These are phyloP conservation scores for Iphiclides podalirius DNA, from an alignment of 2,888 invertebrate species.

Conservation along the genomic window DNA sequence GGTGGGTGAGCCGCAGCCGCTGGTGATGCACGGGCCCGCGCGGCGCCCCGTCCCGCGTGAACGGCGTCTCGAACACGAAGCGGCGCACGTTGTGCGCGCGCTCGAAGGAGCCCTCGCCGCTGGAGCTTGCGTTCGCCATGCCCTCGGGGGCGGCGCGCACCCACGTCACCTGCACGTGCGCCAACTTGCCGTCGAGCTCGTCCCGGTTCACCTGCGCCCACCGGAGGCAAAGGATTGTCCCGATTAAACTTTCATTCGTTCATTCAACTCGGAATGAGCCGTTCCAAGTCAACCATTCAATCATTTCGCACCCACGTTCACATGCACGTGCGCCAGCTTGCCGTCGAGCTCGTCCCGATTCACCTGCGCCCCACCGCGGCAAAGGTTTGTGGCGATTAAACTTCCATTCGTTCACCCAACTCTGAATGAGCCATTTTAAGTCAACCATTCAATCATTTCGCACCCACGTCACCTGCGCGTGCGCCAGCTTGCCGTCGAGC, in stretches of 20 bases:
- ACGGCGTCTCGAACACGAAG: slow-evolving; percentile 97
- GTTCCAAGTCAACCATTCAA: too few relatives aligned
- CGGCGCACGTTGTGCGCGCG: slow-evolving; percentile 92
- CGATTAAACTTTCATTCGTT: too few relatives aligned
- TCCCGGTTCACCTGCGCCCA: slow-evolving; percentile 83
- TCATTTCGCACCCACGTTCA: slow-evolving; percentile 98
- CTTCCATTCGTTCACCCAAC: too few relatives aligned
- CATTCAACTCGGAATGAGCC: too few relatives aligned
- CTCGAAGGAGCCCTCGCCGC: slow-evolving; percentile 91
- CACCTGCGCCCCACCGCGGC: slow-evolving; percentile 82
- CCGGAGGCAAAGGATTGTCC: too few relatives aligned
- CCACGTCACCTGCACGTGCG: slow-evolving; percentile 97
- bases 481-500: slow-evolving; percentile 90
- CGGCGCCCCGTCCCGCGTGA: slow-evolving; percentile 90
- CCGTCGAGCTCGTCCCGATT: slow-evolving; percentile 88
- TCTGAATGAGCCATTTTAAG: too few relatives aligned
- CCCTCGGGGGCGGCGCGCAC: slow-evolving; percentile 96
- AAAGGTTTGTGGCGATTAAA: too few relatives aligned
- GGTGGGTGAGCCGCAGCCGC: slow-evolving; percentile 93
- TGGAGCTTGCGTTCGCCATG: slow-evolving; percentile 83
- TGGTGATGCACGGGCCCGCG: slow-evolving; percentile 92
- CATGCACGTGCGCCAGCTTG: slow-evolving; percentile 94
- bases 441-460: too few relatives aligned
- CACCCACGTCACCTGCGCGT: slow-evolving; percentile 98
- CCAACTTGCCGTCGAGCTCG: slow-evolving; percentile 90